Conservation (phyloP, 2,113 vertebrate species). For the Pogona vitticeps region DNA sequence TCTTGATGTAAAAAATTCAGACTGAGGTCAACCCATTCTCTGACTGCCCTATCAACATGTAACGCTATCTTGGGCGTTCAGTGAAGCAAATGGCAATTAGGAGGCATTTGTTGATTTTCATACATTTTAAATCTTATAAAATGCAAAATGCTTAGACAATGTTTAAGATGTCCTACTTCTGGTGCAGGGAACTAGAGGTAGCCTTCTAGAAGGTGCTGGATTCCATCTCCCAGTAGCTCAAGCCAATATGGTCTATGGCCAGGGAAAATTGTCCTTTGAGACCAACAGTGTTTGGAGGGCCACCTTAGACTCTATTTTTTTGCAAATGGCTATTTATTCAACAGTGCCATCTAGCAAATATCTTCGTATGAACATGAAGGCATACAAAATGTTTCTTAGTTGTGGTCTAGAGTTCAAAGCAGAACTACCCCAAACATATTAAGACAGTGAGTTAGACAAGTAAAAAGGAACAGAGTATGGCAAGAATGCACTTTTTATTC, state of each 20-base stretch:
- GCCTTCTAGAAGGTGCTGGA: neutral
- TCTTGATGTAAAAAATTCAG: neutral
- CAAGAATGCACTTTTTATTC: slow-evolving; percentile 28
- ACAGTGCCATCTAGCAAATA: slow-evolving; percentile 3
- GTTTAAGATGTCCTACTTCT: neutral
- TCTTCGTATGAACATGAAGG: neutral
- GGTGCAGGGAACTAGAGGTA: neutral
- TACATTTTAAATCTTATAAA: neutral
- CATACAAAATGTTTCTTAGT: slow-evolving; percentile 15
- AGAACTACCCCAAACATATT: slow-evolving; percentile 23
- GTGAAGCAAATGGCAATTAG: neutral
- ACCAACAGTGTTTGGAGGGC: neutral
- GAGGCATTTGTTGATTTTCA: neutral
- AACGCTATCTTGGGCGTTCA: neutral
- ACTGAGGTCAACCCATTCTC: neutral
- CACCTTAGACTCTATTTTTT: neutral
- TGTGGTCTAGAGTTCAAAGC: slow-evolving; percentile 28
- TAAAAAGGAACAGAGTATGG: slow-evolving; percentile 22
- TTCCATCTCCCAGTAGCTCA: neutral
- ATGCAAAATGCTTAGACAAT: neutral
- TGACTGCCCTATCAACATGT: neutral
- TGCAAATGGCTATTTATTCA: slow-evolving; percentile 6
- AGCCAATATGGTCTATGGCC: neutral
- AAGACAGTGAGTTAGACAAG: neutral
- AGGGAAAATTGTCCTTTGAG: neutral